phyloP scores from a whole-genome alignment of 2,888 invertebrate genomes.

The Marasmarcha lunaedactyla region DNA sequence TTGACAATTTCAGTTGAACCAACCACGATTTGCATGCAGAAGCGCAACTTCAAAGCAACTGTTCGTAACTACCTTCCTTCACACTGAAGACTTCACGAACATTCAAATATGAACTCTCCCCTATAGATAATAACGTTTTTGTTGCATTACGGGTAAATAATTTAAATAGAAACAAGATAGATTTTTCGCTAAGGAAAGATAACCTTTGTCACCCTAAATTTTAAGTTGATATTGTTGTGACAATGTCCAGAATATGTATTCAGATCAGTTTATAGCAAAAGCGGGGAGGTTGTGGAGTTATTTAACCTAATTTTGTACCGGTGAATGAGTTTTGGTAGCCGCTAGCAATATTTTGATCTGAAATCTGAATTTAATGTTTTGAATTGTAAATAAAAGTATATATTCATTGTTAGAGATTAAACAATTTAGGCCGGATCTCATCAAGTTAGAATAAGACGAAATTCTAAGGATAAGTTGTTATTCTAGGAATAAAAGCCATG shows the following conservation, averaged over 20 bases:
- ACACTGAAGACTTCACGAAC: constrained; percentile 9
- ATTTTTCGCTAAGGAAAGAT: neutral
- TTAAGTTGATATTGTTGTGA: neutral
- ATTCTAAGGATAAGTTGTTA: too few species aligned
- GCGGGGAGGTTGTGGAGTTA: constrained; percentile 40
- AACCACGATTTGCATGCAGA: constrained; percentile 63
- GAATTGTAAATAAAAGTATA: constrained; percentile 1
- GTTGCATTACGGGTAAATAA: too few species aligned
- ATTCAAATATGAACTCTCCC: neutral
- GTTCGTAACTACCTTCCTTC: constrained; percentile 45
- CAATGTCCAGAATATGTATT: constrained; percentile 3
- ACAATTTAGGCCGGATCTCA: too few species aligned
- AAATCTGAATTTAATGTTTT: constrained; percentile 2
- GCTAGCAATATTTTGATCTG: constrained; percentile 43
- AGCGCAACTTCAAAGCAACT: constrained; percentile 67
- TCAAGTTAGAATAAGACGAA: too few species aligned
- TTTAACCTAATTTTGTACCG: constrained; percentile 60
- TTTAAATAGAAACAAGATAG: too few species aligned
- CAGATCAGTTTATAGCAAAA: constrained; percentile 50
- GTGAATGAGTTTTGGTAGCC: constrained; percentile 70
- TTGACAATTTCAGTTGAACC: constrained; percentile 38
- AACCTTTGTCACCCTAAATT: neutral
- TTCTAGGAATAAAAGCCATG: too few species aligned
- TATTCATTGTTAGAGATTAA: too few species aligned
- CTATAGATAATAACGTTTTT: too few species aligned